Conservation (phyloP, 2,113 vertebrate species). For the Hyperopisus bebe region DNA sequence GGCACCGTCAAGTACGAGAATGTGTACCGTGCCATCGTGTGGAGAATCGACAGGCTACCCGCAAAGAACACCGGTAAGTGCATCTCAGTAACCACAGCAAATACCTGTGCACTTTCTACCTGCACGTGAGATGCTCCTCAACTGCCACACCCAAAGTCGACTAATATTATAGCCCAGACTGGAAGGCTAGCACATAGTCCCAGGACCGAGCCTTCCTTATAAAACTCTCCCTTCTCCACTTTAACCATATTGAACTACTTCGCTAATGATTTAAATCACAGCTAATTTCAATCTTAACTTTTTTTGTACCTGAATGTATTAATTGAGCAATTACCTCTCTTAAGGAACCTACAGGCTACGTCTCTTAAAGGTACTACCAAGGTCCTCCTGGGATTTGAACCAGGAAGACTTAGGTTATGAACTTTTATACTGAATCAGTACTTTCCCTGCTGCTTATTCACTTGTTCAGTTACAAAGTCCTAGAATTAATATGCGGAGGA, state of each 20-base stretch:
- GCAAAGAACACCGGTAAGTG: slow-evolving; percentile 84
- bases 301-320: not conserved
- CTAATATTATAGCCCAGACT: not conserved
- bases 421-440: not conserved
- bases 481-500: not conserved
- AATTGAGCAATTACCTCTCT: not conserved
- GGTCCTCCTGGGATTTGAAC: not conserved
- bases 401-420: not conserved
- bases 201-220: not conserved
- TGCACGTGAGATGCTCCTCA: not conserved
- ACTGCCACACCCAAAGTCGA: not conserved
- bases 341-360: not conserved
- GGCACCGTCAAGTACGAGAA: slow-evolving; percentile 93
- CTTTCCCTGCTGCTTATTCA: not conserved
- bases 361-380: not conserved
- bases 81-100: not conserved
- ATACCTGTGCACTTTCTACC: not conserved
- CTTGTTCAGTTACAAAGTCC: not conserved
- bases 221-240: not conserved
- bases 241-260: not conserved
- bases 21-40: slow-evolving; percentile 83
- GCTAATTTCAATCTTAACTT: not conserved
- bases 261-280: not conserved
- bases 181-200: not conserved
- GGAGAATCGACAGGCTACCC: slow-evolving; percentile 92